Percentiles rank a stretch among this genome's conserved stretches.
Evolutionary conservation across 2,888 invertebrate genomes (phyloP).

Genomic region (Pterostichus madidus): DNA sequence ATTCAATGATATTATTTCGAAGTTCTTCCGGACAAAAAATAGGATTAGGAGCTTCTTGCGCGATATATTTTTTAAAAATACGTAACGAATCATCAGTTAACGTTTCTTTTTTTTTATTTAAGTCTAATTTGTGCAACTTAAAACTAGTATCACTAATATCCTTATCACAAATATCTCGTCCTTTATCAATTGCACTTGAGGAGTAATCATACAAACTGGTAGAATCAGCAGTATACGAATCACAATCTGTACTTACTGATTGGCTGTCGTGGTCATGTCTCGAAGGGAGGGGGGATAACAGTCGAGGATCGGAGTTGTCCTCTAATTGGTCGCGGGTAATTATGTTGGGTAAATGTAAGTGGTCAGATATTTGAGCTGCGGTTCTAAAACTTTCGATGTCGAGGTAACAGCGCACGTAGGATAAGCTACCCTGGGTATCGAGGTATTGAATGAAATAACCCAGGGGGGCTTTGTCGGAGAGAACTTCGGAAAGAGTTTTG

Average conservation of each 20-base stretch:
- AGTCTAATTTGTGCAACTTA: conserved; percentile 70
- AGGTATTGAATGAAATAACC: conserved; percentile 92
- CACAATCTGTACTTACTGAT: conserved; percentile 77
- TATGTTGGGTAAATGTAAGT: conserved; percentile 2
- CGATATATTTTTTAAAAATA: conserved; percentile 89
- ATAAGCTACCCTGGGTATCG: conserved; percentile 85
- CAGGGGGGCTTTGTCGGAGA: conserved; percentile 88
- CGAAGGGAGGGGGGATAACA: conserved; percentile 70
- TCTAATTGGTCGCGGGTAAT: conserved; percentile 67
- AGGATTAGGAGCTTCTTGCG: conserved; percentile 82
- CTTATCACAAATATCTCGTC: too few relatives aligned
- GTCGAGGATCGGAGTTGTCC: conserved; percentile 26
- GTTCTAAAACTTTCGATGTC: conserved; percentile 85
- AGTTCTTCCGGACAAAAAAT: conserved; percentile 81
- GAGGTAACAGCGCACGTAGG: conserved; percentile 86
- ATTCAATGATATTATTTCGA: conserved; percentile 82
- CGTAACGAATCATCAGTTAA: conserved; percentile 82
- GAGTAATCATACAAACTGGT: conserved; percentile 74
- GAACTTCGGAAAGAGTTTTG: conserved; percentile 86
- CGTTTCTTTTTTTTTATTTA: conserved; percentile 62
- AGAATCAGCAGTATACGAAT: conserved; percentile 75
- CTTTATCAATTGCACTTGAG: conserved; percentile 66
- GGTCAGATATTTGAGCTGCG: conserved; percentile 71
- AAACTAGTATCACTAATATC: conserved; percentile 73
- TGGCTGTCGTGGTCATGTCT: conserved; percentile 76